Base-by-base conservation (phyloP, 2,113 vertebrate species). In the Sapayoa aenigma region DNA sequence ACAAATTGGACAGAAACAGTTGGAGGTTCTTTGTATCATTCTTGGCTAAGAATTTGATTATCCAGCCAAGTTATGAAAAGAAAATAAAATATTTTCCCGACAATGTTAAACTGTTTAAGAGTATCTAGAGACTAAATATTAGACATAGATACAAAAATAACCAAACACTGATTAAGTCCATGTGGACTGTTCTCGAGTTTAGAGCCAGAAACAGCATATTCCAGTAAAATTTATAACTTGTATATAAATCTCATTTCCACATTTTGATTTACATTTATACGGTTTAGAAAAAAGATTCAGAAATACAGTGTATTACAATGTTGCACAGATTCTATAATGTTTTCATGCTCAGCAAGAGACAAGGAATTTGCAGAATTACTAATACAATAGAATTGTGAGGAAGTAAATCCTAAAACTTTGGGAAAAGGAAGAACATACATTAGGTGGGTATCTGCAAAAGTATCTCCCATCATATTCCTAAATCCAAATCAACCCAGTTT, bases 21-120 rank as follows among this genome's bases (percentile, higher is more conserved):
- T 84, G 73, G 82, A 95, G 1, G 33, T 47, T 79, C 42, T 94
- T 84, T 77, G 28, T 65, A 79, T 82, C 15, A 0, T 84, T 89
- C 87, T 90, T 94, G 89, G 93, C 76, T 93, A 94, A 58, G 78
- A 82, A 60, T 84, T 90, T 93, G 19, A 59, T 84, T 67, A 77
- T 31, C 13, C 55, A 74, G 52, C 30, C 76, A 94, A 91, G 50
- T 68, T 62, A 52, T 66, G 46, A 84, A 93, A 87, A 17, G 55
- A 90, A 96, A 96, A 92, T 49, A 90, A 96, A 91, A 89, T 79
- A 79, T 60, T 94, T 91, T 88, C 37, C 31, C 82, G 44, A 77
- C 42, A 87, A 56, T 60, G 25, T 62, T 90, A 66, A 96, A 91
- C 27, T 47, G 25, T 87, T 91, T 89, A 91, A 90, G 42, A 65